Conservation (phyloP, 2,888 invertebrate genomes). For the Chaetogeoica ovagalla region DNA sequence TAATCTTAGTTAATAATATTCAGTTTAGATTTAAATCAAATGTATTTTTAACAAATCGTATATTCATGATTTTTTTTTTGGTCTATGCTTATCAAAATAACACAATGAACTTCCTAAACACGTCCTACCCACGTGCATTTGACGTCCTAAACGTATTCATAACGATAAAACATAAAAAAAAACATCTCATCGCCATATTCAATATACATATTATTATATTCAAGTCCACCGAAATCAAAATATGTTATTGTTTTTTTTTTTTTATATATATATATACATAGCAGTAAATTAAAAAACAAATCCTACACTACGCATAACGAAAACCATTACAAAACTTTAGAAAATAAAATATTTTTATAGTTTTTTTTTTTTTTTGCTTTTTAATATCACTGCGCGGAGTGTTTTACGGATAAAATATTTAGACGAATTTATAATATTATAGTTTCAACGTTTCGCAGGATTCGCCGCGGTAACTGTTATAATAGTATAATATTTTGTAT, state of each 20-base stretch:
- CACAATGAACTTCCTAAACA: conserved; percentile 13
- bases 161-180: conserved; percentile 8
- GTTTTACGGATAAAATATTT: not conserved
- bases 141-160: conserved; percentile 2
- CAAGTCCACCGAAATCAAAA: not conserved
- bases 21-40: conserved; percentile 16
- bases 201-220: conserved; percentile 13
- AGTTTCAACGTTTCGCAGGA: conserved; percentile 4
- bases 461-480: not conserved
- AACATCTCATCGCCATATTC: not conserved
- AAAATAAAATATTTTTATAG: too few relatives aligned
- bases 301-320: too few relatives aligned
- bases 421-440: not conserved
- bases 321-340: too few relatives aligned
- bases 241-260: too few relatives aligned
- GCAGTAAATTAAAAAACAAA: too few relatives aligned
- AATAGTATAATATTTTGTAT: not conserved
- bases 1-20: conserved; percentile 21
- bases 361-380: too few relatives aligned
- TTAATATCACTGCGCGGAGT: too few relatives aligned
- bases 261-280: too few relatives aligned
- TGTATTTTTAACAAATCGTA: not conserved
- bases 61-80: conserved; percentile 3
- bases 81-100: conserved; percentile 3
- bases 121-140: conserved; percentile 31